Conservation (phyloP, 2,888 invertebrate genomes). For the Neoaliturus tenellus region DNA sequence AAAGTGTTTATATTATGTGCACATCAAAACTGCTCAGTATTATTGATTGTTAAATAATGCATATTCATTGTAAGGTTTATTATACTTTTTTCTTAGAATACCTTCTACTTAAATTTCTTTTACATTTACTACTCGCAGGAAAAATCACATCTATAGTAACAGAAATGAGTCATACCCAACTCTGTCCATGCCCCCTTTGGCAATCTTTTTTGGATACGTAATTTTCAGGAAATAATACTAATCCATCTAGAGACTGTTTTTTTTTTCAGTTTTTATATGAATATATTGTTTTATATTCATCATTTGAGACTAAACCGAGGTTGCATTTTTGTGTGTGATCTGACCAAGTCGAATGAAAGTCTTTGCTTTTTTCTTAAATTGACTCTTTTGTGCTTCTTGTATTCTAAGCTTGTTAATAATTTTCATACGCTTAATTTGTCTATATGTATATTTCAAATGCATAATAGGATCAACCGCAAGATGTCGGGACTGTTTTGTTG, state of each 20-base stretch:
- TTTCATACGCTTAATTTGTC: slow-evolving; percentile 3
- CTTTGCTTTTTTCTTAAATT: background rate
- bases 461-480: background rate
- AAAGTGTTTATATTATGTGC: slow-evolving; percentile 50
- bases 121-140: too few relatives aligned
- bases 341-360: background rate
- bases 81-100: background rate
- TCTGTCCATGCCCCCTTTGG: slow-evolving; percentile 17
- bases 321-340: background rate
- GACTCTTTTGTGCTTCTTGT: slow-evolving; percentile 4
- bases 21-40: slow-evolving; percentile 53
- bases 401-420: slow-evolving; percentile 10
- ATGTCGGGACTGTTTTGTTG: background rate
- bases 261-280: background rate
- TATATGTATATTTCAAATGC: background rate
- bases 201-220: background rate
- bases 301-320: background rate
- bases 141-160: too few relatives aligned
- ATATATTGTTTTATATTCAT: background rate
- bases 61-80: background rate
- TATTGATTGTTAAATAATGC: slow-evolving; percentile 45
- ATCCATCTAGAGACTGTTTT: background rate
- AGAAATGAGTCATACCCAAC: background rate
- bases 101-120: background rate
- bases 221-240: background rate